Conservation (phyloP, 1,140 invertebrate genomes). For the Micrasema longulum region DNA sequence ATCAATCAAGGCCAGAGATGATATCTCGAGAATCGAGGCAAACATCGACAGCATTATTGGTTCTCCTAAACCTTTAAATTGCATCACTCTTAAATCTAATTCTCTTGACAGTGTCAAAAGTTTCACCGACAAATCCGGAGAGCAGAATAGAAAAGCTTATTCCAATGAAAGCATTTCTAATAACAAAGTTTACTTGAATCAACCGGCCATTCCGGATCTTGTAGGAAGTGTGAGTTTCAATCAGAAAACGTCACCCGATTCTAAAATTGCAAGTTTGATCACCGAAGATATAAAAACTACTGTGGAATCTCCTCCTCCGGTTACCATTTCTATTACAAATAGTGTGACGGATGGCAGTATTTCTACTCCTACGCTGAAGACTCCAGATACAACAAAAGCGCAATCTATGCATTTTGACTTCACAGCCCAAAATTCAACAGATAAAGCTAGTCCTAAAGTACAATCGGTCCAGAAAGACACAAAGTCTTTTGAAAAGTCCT, state of each 20-base stretch:
- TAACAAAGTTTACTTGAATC: constrained; percentile 55
- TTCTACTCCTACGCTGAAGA: constrained; percentile 27
- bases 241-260: constrained; percentile 40
- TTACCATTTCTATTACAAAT: constrained; percentile 41
- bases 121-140: constrained; percentile 62
- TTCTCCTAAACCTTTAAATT: constrained; percentile 65
- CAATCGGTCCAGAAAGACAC: constrained; percentile 58
- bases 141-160: constrained; percentile 63
- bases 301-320: not conserved
- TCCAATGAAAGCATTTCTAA: constrained; percentile 65
- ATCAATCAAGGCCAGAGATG: constrained; percentile 47
- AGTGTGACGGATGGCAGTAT: constrained; percentile 7
- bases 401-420: constrained; percentile 56
- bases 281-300: not conserved
- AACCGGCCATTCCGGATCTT: constrained; percentile 43
- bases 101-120: constrained; percentile 72
- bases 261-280: constrained; percentile 8
- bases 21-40: constrained; percentile 59
- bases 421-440: constrained; percentile 63
- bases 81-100: constrained; percentile 66
- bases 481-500: constrained; percentile 64
- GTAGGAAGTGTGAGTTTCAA: constrained; percentile 51
- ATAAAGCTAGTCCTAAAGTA: constrained; percentile 58
- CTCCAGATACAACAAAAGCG: constrained; percentile 30
- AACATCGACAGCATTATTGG: constrained; percentile 69